Base-by-base conservation (phyloP, 2,797 vertebrate species). In the Myripristis murdjan region DNA sequence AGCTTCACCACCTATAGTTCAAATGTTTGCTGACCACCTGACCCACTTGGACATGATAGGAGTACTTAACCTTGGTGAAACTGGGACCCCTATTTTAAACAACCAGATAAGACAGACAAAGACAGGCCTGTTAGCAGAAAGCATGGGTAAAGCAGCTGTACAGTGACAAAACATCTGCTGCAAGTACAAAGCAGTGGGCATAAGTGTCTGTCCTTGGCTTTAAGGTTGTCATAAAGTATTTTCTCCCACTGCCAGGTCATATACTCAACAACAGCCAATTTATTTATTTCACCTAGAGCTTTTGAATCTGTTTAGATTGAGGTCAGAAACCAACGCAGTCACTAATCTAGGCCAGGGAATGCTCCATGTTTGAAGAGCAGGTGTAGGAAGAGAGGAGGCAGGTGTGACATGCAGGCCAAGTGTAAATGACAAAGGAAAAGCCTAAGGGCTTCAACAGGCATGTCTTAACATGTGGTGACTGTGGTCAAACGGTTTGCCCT, bases 21-120 rank as follows among this genome's bases (percentile, higher is more conserved):
- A 86, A 81, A 81, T 76, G 69, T 90, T 86, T 89, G 64, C 81
- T 0, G 41, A 84, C 61, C 28, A 47, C 26, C 80, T 55, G 18
- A 55, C 56, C 41, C 44, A 41, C 61, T 70, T 37, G 28, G 58
- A 33, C 54, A 49, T 20, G 43, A 78, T 49, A 70, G 28, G 12
- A 77, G 49, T 39, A 77, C 71, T 84, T 77, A 76, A 67, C 70
- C 85, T 74, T 57, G 64, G 31, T 77, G 48, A 77, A 77, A 53
- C 56, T 67, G 28, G 33, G 48, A 69, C 18, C 48, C 49, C 51
- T 57, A 14, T 37, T 33, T 18, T 7, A 48, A 49, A 9, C 35
- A 51, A 23, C n/a, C 53, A 49, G 70, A 82, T 86, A 84, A 84
- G 61, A 63, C 52, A 15, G 53, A 82, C 75, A 77, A 79, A 75